phyloP scores from a whole-genome alignment of 1,140 invertebrate genomes.

The Danaus plexippus region DNA sequence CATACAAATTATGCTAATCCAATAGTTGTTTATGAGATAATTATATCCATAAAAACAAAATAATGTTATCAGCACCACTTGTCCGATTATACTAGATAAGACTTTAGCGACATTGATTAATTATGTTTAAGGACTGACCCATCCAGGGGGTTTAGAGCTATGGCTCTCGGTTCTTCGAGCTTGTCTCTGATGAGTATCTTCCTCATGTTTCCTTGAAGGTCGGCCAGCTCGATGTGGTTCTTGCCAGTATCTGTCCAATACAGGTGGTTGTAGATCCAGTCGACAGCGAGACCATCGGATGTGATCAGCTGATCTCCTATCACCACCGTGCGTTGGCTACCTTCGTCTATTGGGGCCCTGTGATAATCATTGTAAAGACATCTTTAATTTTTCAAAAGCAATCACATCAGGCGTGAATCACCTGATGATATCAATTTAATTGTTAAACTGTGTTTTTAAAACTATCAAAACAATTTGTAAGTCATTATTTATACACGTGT shows the following conservation, averaged over 20 bases:
- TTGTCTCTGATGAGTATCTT: conserved; percentile 87
- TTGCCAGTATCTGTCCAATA: conserved; percentile 97
- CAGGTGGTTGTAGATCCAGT: conserved; percentile 97
- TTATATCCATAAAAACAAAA: no score
- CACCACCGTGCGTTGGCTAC: conserved; percentile 85
- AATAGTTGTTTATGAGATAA: no score
- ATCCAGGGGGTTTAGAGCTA: conserved; percentile 95
- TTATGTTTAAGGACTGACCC: conserved; percentile 74
- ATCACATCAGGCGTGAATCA: no score
- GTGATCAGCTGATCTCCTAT: conserved; percentile 87
- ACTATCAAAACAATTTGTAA: no score
- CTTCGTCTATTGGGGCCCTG: conserved; percentile 92
- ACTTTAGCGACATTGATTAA: no score
- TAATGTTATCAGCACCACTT: no score
- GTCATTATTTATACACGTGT: no score
- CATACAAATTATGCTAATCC: no score
- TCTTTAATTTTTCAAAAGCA: neutral
- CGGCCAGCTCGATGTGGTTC: conserved; percentile 91
- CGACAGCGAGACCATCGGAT: conserved; percentile 94
- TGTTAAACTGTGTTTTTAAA: no score
- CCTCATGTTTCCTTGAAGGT: conserved; percentile 90
- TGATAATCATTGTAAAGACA: conserved; percentile 20
- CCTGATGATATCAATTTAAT: no score
- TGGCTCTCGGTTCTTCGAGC: conserved; percentile 94
- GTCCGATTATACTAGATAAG: no score